Evolutionary conservation across 1,140 invertebrate genomes (phyloP).

Genomic region (Aricia agestis): DNA sequence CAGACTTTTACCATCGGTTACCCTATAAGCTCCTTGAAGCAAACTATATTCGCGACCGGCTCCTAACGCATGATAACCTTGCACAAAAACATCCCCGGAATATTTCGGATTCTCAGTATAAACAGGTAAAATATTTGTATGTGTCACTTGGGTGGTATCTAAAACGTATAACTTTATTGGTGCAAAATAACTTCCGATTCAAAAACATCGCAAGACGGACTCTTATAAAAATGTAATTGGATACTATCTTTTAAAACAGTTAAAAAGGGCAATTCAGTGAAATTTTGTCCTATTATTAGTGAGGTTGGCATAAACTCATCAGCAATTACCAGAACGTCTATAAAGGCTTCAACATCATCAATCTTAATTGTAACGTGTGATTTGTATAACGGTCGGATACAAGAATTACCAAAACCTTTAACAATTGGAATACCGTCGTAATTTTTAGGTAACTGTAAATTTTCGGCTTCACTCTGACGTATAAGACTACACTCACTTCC

Average conservation of each 20-base stretch:
- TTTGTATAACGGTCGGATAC: constrained; percentile 25
- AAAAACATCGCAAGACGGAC: constrained; percentile 18
- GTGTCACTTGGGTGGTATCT: constrained; percentile 17
- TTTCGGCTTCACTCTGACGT: constrained; percentile 16
- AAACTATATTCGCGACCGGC: constrained; percentile 15
- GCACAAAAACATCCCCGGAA: constrained; percentile 19
- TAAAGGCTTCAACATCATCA: constrained; percentile 28
- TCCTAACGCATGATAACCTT: constrained; percentile 21
- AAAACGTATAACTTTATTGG: constrained; percentile 20
- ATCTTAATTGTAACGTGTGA: constrained; percentile 26
- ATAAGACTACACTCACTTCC: constrained; percentile 29
- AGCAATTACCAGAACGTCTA: constrained; percentile 24
- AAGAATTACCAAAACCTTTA: constrained; percentile 32
- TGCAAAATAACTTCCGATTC: constrained; percentile 10
- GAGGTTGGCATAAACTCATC: constrained; percentile 26
- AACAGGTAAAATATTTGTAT: constrained; percentile 19
- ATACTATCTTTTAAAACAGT: constrained; percentile 23
- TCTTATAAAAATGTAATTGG: constrained; percentile 23
- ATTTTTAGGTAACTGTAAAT: constrained; percentile 21
- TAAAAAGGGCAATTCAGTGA: constrained; percentile 28
- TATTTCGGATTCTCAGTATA: constrained; percentile 17
- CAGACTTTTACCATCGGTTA: constrained; percentile 10
- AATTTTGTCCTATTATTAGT: constrained; percentile 29
- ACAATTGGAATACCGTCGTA: constrained; percentile 24
- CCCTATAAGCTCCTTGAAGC: constrained; percentile 11